Base-by-base conservation (phyloP, 1,140 invertebrate species). In the Hormaphis cornu region DNA sequence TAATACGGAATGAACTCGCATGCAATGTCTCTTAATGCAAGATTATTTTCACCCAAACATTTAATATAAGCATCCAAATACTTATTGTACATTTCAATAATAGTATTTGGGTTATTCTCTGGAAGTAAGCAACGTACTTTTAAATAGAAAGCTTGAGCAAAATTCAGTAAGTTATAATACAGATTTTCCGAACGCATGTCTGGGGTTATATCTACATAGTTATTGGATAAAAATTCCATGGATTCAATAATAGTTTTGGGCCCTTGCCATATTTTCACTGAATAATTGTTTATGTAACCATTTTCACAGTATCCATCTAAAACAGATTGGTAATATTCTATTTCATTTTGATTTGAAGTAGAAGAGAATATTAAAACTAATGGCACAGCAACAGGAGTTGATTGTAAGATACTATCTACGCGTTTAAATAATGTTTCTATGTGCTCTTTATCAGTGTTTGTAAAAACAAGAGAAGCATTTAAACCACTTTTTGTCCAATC, bases 291-390 rank as follows among this genome's bases (percentile, higher is more conserved):
- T 5, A 66, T 22, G 12, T 66, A 66, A 0, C 24, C 61, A 16
- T 66, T 66, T 35, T 66, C 61, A 3, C 8, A 3, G 14, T 48
- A 66, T 7, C 28, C 28, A n/a, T 66, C 61, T 35, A 66, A 66
- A 22, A 66, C 44, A 16, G 30, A 46, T 35, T 30, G 12, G 10
- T 66, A 66, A 50, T 35, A 3, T 22, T 22, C 14, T 0, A 66
- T 48, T 20, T 30, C 2, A 33, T 48, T 7, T 50, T 14, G 16
- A 28, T 46, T 9, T n/a, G 61, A 66, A 3, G 2, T 35, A 3
- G 61, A 66, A 30, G 61, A 66, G n/a, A 66, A 66, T 35, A 66
- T 35, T 7, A 66, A 20, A 1, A 48, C 44, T 8, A 66, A 20
- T 10, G 61, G 61, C 24, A 66, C 22, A 10, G 61, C 42, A 35